These are phyloP conservation scores for Onychomys leucogaster DNA, from an alignment of 2,797 vertebrate species.

Conservation along the genomic window DNA sequence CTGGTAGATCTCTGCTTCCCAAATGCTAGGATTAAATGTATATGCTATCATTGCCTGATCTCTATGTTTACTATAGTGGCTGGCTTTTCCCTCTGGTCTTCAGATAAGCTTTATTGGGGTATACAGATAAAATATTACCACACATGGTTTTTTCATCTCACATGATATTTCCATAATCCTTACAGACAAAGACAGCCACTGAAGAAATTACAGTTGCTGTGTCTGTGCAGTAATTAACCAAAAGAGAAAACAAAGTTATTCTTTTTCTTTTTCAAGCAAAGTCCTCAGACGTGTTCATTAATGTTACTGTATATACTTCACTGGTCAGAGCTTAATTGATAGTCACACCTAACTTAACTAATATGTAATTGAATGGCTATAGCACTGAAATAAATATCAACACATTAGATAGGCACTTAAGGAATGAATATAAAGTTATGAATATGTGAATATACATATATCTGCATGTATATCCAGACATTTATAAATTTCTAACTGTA, in stretches of 20 bases:
- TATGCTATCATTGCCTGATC: too few relatives aligned
- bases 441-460: background rate
- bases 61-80: too few relatives aligned
- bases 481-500: background rate
- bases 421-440: background rate
- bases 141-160: background rate
- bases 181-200: background rate
- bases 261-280: background rate
- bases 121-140: too few relatives aligned
- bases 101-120: too few relatives aligned
- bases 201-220: background rate
- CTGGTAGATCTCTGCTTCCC: too few relatives aligned
- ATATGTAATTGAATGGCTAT: background rate
- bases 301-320: background rate
- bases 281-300: background rate
- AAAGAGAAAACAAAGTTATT: background rate
- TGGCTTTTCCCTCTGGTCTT: too few relatives aligned
- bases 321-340: background rate
- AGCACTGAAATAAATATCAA: background rate
- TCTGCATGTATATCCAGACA: background rate
- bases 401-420: background rate
- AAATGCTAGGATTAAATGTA: too few relatives aligned
- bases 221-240: background rate
- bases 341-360: background rate
- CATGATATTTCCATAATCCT: background rate